Conservation (phyloP, 2,888 invertebrate species). For the Amblyjoppa fuscipennis region DNA sequence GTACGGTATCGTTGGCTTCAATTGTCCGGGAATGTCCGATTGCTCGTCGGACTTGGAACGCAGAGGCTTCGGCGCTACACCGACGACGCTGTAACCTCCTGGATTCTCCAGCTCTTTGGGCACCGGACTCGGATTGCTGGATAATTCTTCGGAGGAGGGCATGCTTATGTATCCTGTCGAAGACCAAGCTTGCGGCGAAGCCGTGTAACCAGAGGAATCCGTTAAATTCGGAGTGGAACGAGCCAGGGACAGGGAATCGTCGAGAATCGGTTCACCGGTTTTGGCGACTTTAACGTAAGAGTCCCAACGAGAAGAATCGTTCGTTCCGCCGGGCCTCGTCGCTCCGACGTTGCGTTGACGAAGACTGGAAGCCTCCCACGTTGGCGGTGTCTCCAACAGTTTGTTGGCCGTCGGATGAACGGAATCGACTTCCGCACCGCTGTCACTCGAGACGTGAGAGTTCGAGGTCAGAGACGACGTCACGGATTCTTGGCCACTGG, state of each 20-base stretch:
- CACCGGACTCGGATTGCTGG: constrained; percentile 80
- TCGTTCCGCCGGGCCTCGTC: constrained; percentile 67
- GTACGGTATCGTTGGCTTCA: constrained; percentile 75
- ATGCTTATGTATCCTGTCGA: constrained; percentile 82
- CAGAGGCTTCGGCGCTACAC: constrained; percentile 73
- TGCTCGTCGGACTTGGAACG: constrained; percentile 74
- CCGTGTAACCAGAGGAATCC: constrained; percentile 77
- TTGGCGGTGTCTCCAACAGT: constrained; percentile 77
- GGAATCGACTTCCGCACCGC: constrained; percentile 82
- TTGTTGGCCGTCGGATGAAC: constrained; percentile 78
- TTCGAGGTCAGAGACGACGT: constrained; percentile 87
- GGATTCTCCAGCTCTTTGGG: constrained; percentile 75
- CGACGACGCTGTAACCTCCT: constrained; percentile 79
- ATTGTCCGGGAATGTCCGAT: constrained; percentile 3
- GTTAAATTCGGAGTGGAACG: constrained; percentile 83
- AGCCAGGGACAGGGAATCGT: constrained; percentile 80
- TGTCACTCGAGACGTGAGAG: constrained; percentile 86
- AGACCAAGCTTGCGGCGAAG: constrained; percentile 81
- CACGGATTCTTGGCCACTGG: constrained; percentile 87
- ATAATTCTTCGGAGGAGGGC: constrained; percentile 81
- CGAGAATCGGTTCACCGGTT: constrained; percentile 74
- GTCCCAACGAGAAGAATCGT: constrained; percentile 79
- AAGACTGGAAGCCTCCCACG: constrained; percentile 82
- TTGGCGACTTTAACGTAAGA: constrained; percentile 81
- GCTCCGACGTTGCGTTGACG: constrained; percentile 82